A percentile compares a stretch with the other conserved stretches of the same genome.
phyloP scores from a whole-genome alignment of 64 coral and sea anemone genomes.

The Hydrozoanthus tunicans region DNA sequence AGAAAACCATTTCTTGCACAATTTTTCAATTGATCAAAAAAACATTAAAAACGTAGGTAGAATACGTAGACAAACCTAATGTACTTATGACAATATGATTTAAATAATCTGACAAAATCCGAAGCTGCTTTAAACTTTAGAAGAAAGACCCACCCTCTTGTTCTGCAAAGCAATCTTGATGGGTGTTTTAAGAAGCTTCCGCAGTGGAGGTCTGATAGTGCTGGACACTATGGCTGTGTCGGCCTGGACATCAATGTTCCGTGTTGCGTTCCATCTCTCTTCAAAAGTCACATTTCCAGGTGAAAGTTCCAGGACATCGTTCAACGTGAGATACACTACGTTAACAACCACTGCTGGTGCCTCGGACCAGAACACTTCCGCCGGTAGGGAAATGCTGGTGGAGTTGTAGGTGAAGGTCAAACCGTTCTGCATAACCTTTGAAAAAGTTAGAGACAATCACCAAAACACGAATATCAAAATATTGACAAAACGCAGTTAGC shows the following conservation, averaged over 20 bases:
- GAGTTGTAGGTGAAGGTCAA: not conserved
- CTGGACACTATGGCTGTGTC: slow-evolving; percentile 71
- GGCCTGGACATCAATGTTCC: not conserved
- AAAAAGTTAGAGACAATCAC: not conserved
- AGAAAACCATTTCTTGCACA: no score
- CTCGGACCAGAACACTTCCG: slow-evolving; percentile 32
- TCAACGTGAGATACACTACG: slow-evolving; percentile 59
- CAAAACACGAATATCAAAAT: not conserved
- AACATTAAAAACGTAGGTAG: no score
- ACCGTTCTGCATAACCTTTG: not conserved
- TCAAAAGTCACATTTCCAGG: not conserved
- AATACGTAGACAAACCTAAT: no score
- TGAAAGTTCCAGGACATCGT: slow-evolving; percentile 29
- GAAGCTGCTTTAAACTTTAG: no score
- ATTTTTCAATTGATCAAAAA: no score
- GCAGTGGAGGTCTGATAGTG: slow-evolving; percentile 39
- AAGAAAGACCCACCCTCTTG: slow-evolving; percentile 34
- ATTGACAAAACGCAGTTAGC: not conserved
- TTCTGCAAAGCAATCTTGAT: slow-evolving; percentile 66
- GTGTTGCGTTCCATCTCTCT: not conserved
- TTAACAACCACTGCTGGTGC: slow-evolving; percentile 44
- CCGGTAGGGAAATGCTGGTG: slow-evolving; percentile 28
- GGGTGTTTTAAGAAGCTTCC: not conserved
- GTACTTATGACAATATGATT: no score
- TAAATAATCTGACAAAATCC: no score